Evolutionary conservation across 2,888 invertebrate genomes (phyloP), one percentile per base, ranked within the genome.

Genomic region (Choreutis nemorana): DNA sequence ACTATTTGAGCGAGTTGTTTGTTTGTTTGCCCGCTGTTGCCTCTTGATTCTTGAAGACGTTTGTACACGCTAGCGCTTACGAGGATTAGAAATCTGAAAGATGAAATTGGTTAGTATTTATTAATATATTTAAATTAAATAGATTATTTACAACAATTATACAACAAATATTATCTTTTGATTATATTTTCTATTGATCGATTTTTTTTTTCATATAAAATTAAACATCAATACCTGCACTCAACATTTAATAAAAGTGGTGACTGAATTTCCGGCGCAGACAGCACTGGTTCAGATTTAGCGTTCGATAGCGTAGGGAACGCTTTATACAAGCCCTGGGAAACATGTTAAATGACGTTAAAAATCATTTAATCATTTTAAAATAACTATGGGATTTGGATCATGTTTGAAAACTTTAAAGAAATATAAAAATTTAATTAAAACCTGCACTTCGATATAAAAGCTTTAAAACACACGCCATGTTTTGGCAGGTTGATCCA

Each of bases 51-150:
- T 61, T 91, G 89, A 23, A 94, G 81, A 2, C 91, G 87, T 65
- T 89, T 89, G 60, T 91, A 91, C 0, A 95, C 81, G 0, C 94
- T 94, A 26, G 90, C 86, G 4, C 94, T 92, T 81, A 94, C 90
- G 12, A 96, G 73, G 2, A 95, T 77, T 7, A 96, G 72, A 63
- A 94, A 95, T 51, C 85, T 83, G 57, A 2, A 61, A 63, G 18
- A 35, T 33, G n/a, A n/a, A n/a, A n/a, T n/a, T n/a, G n/a, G n/a
- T n/a, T n/a, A n/a, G n/a, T n/a, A 21, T 36, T 26, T 7, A 24
- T 23, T 23, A 22, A 32, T 15, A 15, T 14, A 7, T 10, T n/a
- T n/a, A n/a, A n/a, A n/a, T n/a, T n/a, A n/a, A n/a, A n/a, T n/a
- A n/a, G n/a, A n/a, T n/a, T n/a, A n/a, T n/a, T n/a, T n/a, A n/a